Percentiles rank a stretch among this genome's conserved stretches.
Conservation (phyloP, 2,113 vertebrate species). For the Rhombomys opimus region DNA sequence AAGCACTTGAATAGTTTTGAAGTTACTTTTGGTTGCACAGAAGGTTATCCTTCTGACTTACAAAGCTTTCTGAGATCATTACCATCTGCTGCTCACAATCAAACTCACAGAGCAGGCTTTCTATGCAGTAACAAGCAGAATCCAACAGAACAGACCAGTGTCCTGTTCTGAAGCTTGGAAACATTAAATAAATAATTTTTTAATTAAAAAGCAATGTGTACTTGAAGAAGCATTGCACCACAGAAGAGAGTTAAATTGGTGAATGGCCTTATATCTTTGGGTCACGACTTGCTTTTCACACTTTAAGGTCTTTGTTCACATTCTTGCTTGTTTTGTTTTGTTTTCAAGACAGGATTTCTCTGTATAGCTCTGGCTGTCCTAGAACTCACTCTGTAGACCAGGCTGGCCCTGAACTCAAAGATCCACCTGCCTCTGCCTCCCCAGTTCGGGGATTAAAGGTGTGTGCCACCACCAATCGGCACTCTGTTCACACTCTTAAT, state of each 20-base stretch:
- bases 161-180: not conserved
- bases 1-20: not conserved
- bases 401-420: not conserved
- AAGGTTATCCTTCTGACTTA: not conserved
- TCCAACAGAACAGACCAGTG: not conserved
- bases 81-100: not conserved
- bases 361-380: not conserved
- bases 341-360: not conserved
- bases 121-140: not conserved
- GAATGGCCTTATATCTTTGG: conserved; percentile 29
- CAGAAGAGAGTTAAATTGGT: not conserved
- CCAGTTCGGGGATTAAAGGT: not conserved
- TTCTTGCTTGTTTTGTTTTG: not conserved
- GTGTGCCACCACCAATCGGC: not conserved
- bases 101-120: not conserved
- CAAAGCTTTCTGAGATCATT: not conserved
- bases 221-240: not conserved
- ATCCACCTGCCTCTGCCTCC: not conserved
- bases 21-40: conserved; percentile 24
- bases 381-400: not conserved
- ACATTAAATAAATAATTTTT: conserved; percentile 6
- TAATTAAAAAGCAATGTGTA: not conserved
- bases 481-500: not conserved
- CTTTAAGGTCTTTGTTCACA: not conserved
- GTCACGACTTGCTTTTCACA: not conserved